Percentiles rank a stretch among this genome's conserved stretches.
These are phyloP conservation scores for Celastrina argiolus DNA, from an alignment of 2,888 invertebrate species.

Conservation along the genomic window DNA sequence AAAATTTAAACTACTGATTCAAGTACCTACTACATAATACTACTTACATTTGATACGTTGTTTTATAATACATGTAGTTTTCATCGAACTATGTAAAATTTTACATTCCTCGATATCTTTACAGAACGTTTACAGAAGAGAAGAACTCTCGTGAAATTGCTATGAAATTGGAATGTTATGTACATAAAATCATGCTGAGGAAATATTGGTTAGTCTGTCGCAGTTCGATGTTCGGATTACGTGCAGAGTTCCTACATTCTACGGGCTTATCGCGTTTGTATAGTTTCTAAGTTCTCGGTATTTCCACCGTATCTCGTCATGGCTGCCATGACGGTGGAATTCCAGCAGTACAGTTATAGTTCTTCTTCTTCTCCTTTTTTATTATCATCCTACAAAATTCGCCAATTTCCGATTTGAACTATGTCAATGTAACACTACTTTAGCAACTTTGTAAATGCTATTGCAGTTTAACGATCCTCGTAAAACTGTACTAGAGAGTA, in stretches of 20 bases:
- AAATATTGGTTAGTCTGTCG: conserved; percentile 5
- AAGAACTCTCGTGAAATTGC: not conserved
- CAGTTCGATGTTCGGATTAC: conserved; percentile 5
- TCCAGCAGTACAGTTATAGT: not conserved
- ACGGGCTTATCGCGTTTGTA: conserved; percentile 6
- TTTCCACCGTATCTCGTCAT: not conserved
- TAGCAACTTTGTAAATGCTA: not conserved
- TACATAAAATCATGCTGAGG: not conserved
- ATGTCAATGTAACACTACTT: not conserved
- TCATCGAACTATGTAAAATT: not conserved
- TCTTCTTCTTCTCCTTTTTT: not conserved
- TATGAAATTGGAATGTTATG: not conserved
- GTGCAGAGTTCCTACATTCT: not conserved
- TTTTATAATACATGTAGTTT: too few relatives aligned
- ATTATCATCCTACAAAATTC: not conserved
- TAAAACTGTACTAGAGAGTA: not conserved
- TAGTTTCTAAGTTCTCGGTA: not conserved
- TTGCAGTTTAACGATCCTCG: not conserved
- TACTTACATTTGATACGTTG: too few relatives aligned
- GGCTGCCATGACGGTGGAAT: not conserved
- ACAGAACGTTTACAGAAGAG: too few relatives aligned
- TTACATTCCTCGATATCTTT: too few relatives aligned
- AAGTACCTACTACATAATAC: too few relatives aligned
- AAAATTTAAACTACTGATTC: too few relatives aligned
- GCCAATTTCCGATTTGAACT: not conserved